A percentile compares a stretch with the other conserved stretches of the same genome.
These are phyloP conservation scores for Zaprionus gabonicus DNA, from an alignment of 1,140 invertebrate genomes.

Conservation along the genomic window DNA sequence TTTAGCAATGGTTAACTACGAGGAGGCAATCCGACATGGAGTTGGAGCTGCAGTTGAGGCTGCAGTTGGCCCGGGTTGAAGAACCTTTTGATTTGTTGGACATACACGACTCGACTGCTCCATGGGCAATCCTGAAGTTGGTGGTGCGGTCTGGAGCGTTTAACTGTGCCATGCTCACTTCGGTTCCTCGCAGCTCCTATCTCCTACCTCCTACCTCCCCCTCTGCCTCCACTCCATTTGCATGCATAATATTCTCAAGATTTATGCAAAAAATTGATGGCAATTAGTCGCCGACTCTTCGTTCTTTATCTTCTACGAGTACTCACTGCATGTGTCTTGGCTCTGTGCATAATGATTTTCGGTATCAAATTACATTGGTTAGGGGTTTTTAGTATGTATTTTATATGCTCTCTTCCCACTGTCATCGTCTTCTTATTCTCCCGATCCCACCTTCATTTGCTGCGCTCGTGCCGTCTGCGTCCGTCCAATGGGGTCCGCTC, in stretches of 20 bases:
- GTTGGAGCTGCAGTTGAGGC: conserved; percentile 5
- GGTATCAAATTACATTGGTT: conserved; percentile 82
- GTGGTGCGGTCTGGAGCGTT: conserved; percentile 65
- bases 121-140: conserved; percentile 80
- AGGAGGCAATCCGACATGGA: conserved; percentile 36
- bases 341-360: conserved; percentile 77
- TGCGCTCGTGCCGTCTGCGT: conserved; percentile 72
- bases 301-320: conserved; percentile 12
- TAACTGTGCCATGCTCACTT: conserved; percentile 73
- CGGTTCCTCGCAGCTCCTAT: not conserved
- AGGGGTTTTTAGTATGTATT: conserved; percentile 79
- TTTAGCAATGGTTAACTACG: conserved; percentile 77
- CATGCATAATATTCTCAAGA: conserved; percentile 80
- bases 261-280: conserved; percentile 83
- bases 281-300: conserved; percentile 70
- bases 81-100: conserved; percentile 81
- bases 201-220: not conserved
- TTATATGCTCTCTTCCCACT: conserved; percentile 54
- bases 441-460: conserved; percentile 70
- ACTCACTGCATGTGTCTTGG: conserved; percentile 21
- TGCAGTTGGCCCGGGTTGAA: conserved; percentile 58
- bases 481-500: conserved; percentile 40
- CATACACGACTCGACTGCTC: conserved; percentile 41
- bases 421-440: conserved; percentile 23
- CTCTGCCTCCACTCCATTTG: conserved; percentile 25